A percentile compares a stretch with the other conserved stretches of the same genome.
Evolutionary conservation across 2,888 invertebrate genomes (phyloP).

Genomic region (Protonemura montana): DNA sequence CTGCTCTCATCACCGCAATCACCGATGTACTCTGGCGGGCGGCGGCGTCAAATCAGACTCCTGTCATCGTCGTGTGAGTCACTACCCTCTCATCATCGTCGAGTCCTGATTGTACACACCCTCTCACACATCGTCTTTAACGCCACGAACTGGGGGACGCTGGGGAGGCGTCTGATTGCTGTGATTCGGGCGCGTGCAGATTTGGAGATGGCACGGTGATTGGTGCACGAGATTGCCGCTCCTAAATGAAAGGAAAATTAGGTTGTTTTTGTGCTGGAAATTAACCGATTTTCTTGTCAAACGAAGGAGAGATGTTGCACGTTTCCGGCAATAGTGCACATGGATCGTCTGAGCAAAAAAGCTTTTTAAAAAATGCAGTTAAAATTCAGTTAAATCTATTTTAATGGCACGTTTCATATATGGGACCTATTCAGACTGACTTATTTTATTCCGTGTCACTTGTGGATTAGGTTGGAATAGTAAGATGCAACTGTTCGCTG

Average conservation of each 20-base stretch:
- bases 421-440: too few relatives aligned
- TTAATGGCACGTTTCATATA: too few relatives aligned
- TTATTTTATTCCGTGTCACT: too few relatives aligned
- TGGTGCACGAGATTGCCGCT: not conserved
- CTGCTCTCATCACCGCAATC: conserved; percentile 41
- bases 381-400: too few relatives aligned
- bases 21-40: conserved; percentile 45
- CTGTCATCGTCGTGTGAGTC: conserved; percentile 36
- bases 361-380: too few relatives aligned
- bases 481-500: too few relatives aligned
- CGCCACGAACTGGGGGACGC: too few relatives aligned
- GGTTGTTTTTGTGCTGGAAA: not conserved
- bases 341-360: not conserved
- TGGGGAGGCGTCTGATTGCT: too few relatives aligned
- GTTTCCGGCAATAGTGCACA: not conserved
- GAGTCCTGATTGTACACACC: not conserved
- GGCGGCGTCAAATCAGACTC: conserved; percentile 16
- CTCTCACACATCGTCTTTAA: not conserved
- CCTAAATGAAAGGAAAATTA: not conserved
- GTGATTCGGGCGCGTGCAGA: too few relatives aligned
- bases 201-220: not conserved
- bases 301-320: not conserved
- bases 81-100: not conserved
- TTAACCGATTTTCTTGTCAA: not conserved
- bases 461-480: too few relatives aligned